Evolutionary conservation across 1,140 invertebrate species (phyloP).

Genomic region (Orchestia grillus): DNA sequence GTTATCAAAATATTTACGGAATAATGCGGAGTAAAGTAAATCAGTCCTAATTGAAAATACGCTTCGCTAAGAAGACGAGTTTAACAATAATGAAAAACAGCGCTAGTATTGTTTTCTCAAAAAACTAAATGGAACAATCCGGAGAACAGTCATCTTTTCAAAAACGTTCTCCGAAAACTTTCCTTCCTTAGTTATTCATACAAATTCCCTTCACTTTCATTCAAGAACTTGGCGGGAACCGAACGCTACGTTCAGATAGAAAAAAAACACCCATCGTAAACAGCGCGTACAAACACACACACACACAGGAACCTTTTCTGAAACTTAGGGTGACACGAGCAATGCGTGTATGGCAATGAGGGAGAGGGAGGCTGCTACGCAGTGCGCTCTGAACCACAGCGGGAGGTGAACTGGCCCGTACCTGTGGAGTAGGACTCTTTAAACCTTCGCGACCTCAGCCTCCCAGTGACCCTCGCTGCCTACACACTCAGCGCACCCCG

Average conservation of each 20-base stretch:
- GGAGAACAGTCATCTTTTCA: neutral
- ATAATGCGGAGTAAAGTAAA: too few species aligned
- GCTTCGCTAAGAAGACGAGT: too few species aligned
- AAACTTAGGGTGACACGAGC: neutral
- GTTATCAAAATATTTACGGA: too few species aligned
- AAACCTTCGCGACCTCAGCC: neutral
- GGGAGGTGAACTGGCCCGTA: constrained; percentile 16
- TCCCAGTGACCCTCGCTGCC: neutral
- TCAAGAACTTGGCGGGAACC: too few species aligned
- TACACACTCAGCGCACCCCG: neutral
- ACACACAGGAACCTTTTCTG: too few species aligned
- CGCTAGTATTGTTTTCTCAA: too few species aligned
- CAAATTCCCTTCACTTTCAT: neutral
- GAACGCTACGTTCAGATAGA: neutral
- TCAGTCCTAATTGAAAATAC: too few species aligned
- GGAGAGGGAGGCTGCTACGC: neutral
- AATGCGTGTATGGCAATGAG: neutral
- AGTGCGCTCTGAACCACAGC: neutral
- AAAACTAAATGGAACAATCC: too few species aligned
- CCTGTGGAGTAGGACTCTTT: constrained; percentile 30
- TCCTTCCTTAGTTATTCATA: neutral
- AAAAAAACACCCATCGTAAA: neutral
- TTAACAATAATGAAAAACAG: too few species aligned
- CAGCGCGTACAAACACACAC: neutral
- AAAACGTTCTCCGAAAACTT: neutral